Conservation (phyloP, 2,888 invertebrate species). For the Chironomus riparius region DNA sequence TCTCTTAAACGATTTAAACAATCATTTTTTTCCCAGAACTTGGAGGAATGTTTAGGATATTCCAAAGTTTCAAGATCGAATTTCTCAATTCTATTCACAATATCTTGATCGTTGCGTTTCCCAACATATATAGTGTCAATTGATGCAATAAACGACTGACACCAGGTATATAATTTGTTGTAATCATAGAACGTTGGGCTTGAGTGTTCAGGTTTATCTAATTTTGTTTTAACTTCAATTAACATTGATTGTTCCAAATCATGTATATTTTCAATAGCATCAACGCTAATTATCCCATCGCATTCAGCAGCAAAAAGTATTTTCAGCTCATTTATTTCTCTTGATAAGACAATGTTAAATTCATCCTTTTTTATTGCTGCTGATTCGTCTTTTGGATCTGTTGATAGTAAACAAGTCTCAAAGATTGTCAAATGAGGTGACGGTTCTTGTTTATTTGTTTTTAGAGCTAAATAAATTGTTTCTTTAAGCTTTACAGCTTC, state of each 20-base stretch:
- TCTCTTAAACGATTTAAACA: conserved; percentile 58
- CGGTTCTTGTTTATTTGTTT: too few relatives aligned
- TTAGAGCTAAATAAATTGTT: not conserved
- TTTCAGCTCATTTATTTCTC: not conserved
- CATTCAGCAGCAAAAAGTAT: not conserved
- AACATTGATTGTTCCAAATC: not conserved
- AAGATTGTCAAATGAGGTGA: not conserved
- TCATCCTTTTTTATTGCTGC: not conserved
- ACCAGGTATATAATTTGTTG: conserved; percentile 43
- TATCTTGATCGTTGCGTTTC: not conserved
- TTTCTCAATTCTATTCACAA: not conserved
- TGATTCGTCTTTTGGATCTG: not conserved
- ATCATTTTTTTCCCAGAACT: too few relatives aligned
- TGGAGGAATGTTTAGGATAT: not conserved
- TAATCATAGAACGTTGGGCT: too few relatives aligned
- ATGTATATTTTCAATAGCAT: not conserved
- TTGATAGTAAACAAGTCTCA: not conserved
- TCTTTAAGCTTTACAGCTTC: not conserved
- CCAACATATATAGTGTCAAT: not conserved
- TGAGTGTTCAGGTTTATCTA: not conserved
- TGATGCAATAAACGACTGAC: conserved; percentile 29
- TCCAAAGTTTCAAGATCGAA: not conserved
- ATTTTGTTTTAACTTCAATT: not conserved
- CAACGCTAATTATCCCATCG: not conserved
- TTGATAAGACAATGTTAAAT: not conserved